These are phyloP conservation scores for Pollimyrus isidori DNA, from an alignment of 2,113 vertebrate genomes.

Conservation along the genomic window DNA sequence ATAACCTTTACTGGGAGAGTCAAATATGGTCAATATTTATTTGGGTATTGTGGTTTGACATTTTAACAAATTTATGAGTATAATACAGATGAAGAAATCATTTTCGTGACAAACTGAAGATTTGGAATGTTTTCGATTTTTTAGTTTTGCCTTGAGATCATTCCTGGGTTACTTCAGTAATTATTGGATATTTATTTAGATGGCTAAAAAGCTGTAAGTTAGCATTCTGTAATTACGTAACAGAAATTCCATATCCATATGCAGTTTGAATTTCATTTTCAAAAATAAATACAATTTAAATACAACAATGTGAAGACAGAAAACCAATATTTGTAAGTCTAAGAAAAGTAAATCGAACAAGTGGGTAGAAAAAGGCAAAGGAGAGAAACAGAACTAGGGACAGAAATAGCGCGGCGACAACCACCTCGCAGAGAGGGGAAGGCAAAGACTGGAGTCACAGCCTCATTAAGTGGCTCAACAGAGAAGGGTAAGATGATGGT, in stretches of 20 bases:
- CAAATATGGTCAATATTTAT: not conserved
- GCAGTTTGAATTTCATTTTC: not conserved
- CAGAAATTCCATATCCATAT: not conserved
- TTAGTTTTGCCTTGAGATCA: not conserved
- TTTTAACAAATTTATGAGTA: not conserved
- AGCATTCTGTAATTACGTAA: not conserved
- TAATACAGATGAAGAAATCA: not conserved
- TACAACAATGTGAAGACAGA: not conserved
- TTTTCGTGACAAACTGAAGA: not conserved
- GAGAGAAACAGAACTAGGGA: not conserved
- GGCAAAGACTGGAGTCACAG: not conserved
- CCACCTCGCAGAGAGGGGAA: not conserved
- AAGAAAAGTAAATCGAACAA: not conserved
- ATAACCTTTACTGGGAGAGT: not conserved
- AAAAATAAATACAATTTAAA: not conserved
- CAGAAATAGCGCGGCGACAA: not conserved
- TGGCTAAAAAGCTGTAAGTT: not conserved
- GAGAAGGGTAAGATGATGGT: not conserved
- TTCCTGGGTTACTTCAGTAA: not conserved
- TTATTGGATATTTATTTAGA: not conserved
- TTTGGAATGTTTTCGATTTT: not conserved
- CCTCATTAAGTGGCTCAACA: not conserved
- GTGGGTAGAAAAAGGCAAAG: not conserved
- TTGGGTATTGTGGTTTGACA: not conserved
- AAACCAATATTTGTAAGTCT: not conserved